A percentile compares a stretch with the other conserved stretches of the same genome.
phyloP scores from a whole-genome alignment of 2,888 invertebrate genomes.

The Lasioglossum marginatum region DNA sequence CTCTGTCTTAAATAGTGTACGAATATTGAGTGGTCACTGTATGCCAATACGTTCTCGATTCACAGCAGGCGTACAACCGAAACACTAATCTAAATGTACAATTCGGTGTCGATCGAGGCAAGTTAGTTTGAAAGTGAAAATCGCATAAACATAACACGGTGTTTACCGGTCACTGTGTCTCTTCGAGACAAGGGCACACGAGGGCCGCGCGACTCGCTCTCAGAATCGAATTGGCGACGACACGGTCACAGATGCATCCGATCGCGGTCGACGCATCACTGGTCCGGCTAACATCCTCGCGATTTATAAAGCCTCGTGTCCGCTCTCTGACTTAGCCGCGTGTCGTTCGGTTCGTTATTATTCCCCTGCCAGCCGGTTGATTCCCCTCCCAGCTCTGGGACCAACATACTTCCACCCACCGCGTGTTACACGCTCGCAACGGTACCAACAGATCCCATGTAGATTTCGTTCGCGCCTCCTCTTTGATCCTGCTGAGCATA shows the following conservation, averaged over 20 bases:
- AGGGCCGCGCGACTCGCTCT: conserved; percentile 5
- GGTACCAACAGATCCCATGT: background rate
- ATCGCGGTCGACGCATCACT: conserved; percentile 71
- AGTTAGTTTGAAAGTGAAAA: background rate
- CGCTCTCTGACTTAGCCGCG: conserved; percentile 63
- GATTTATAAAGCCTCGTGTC: conserved; percentile 76
- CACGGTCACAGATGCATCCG: conserved; percentile 46
- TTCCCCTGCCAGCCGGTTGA: conserved; percentile 68
- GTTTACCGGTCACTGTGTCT: conserved; percentile 20
- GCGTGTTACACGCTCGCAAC: conserved; percentile 34
- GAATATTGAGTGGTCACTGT: background rate
- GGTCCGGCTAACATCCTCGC: conserved; percentile 74
- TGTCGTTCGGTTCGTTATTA: conserved; percentile 72
- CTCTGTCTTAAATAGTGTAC: background rate
- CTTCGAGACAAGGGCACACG: conserved; percentile 32
- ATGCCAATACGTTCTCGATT: background rate
- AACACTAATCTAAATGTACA: background rate
- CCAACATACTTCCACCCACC: conserved; percentile 7
- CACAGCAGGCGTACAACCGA: background rate
- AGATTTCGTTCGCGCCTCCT: background rate
- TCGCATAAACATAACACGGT: background rate
- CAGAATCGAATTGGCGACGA: conserved; percentile 30
- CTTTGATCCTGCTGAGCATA: background rate
- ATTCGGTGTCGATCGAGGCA: background rate
- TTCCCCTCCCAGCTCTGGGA: conserved; percentile 47